Conservation (phyloP, 2,797 vertebrate genomes). For the Lerista edwardsae region DNA sequence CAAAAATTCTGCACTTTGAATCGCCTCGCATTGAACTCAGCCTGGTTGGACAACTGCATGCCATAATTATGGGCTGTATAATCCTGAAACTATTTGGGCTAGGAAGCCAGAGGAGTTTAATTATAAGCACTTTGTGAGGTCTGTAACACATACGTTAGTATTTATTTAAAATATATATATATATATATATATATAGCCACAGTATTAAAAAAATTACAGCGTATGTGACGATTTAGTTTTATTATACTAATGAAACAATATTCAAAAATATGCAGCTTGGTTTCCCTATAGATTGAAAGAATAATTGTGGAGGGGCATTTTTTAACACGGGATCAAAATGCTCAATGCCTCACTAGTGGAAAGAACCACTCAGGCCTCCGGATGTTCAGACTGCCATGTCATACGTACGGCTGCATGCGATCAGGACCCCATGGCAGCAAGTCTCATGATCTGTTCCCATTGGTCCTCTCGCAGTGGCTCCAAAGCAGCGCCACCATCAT, state of each 20-base stretch:
- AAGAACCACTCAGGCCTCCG: conserved; percentile 12
- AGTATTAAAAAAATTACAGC: conserved; percentile 32
- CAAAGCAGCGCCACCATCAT: too few species aligned
- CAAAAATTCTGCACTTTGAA: conserved; percentile 54
- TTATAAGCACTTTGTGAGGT: conserved; percentile 65
- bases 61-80: conserved; percentile 56
- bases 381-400: conserved; percentile 17
- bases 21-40: conserved; percentile 38
- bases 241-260: conserved; percentile 55
- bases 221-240: conserved; percentile 46
- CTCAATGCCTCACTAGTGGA: not conserved
- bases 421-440: too few species aligned
- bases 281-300: conserved; percentile 27
- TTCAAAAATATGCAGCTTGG: conserved; percentile 32
- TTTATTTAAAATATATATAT: conserved; percentile 27
- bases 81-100: conserved; percentile 60
- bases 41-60: conserved; percentile 50
- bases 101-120: conserved; percentile 63
- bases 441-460: too few species aligned
- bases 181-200: conserved; percentile 13
- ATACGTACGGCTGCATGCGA: not conserved
- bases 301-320: conserved; percentile 24
- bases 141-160: conserved; percentile 54
- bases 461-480: too few species aligned
- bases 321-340: conserved; percentile 34